Base-by-base conservation (phyloP, 1,140 invertebrate species). In the Bombus soroeensis region DNA sequence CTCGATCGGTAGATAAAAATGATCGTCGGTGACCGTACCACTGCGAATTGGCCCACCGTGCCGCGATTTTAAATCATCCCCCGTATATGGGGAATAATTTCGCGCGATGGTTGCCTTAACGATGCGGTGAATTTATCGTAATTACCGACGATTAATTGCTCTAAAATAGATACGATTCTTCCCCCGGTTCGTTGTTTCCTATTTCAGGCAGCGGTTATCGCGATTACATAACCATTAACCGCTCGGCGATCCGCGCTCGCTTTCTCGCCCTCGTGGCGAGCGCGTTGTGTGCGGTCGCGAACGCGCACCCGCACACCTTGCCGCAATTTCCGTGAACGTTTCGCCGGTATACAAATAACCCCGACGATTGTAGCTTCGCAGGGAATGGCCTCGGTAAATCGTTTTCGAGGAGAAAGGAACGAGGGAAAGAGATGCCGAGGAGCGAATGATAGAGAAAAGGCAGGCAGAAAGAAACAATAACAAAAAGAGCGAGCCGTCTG, bases 331-430 rank as follows among this genome's bases (percentile, higher is more conserved):
- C 81, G 78, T 37, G 76, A 76, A 78, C 79, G 57, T 83, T 53
- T 75, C 57, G 37, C 39, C 72, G 72, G 73, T 81, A 80, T 81
- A 68, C 71, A 87, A 83, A 85, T 86, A 77, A 83, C 47, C 53
- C 84, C 34, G 68, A 62, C 74, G 71, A 79, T 79, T 41, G 68
- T 28, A 57, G 79, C 57, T 28, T 73, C 59, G 79, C 39, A 59
- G 84, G 37, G 75, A 73, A 83, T 85, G 89, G 86, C 89, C 88
- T 92, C 88, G 89, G 90, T 92, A 92, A 92, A 93, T 92, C 85
- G 85, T 89, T 89, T 71, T 74, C 84, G 68, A 78, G 80, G 77
- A 87, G 71, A 79, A 25, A 53, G n/a, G 39, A 84, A 71, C 68
- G 22, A 34, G 64, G 25, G 34, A 57, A 37, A 70, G 43, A 75